Evolutionary conservation across 2,797 vertebrate species (phyloP).

Genomic region (Chiroxiphia lanceolata): DNA sequence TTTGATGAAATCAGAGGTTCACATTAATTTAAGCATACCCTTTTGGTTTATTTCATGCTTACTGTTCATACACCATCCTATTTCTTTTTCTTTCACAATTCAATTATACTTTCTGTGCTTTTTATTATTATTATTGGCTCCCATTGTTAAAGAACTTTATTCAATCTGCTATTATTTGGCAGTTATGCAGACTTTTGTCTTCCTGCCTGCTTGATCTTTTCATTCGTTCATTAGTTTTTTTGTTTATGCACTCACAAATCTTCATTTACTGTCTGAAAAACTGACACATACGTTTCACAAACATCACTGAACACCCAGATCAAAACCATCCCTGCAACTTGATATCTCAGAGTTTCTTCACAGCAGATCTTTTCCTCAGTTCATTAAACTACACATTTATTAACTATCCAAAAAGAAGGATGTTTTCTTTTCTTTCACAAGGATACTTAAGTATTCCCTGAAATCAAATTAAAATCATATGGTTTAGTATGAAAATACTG

Average conservation of each 20-base stretch:
- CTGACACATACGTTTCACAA: background rate
- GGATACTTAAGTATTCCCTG: background rate
- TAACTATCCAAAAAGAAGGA: background rate
- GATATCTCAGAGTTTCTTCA: background rate
- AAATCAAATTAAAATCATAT: background rate
- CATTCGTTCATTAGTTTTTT: background rate
- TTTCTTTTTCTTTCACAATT: constrained; percentile 28
- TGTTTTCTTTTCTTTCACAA: background rate
- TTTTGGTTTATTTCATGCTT: background rate
- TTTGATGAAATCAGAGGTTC: background rate
- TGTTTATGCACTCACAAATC: background rate
- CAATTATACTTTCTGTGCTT: background rate
- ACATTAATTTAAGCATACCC: background rate
- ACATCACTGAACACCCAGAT: background rate
- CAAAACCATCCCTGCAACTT: background rate
- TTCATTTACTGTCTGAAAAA: background rate
- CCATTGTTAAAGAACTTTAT: background rate
- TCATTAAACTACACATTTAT: background rate
- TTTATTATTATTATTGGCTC: background rate
- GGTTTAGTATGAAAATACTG: background rate
- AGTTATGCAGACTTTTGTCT: constrained; percentile 14
- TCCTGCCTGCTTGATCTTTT: background rate
- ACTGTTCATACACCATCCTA: background rate
- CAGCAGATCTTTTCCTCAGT: background rate
- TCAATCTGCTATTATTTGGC: constrained; percentile 44